Evolutionary conservation across 2,797 vertebrate genomes (phyloP).

Genomic region (Leontopithecus rosalia): DNA sequence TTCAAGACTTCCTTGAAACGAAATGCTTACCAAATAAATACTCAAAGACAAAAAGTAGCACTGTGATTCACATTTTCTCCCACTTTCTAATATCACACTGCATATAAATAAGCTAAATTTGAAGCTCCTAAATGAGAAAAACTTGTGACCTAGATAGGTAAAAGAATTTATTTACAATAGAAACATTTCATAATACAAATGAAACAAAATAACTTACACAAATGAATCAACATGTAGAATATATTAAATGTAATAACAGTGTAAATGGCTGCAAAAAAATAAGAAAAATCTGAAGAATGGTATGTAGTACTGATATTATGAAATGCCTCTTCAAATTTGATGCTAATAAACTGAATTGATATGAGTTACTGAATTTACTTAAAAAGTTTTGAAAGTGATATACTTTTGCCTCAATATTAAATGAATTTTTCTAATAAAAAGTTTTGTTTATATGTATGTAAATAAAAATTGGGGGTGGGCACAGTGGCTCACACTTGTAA

Average conservation of each 20-base stretch:
- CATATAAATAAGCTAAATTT: background rate
- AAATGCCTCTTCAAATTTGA: background rate
- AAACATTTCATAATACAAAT: background rate
- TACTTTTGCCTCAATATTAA: background rate
- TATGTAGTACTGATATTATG: background rate
- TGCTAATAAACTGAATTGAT: background rate
- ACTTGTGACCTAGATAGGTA: background rate
- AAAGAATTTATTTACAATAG: background rate
- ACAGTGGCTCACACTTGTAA: background rate
- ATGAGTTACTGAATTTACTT: background rate
- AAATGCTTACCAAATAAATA: background rate
- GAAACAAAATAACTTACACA: background rate
- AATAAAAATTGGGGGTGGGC: background rate
- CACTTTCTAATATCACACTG: background rate
- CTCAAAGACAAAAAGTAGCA: background rate
- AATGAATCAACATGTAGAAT: background rate
- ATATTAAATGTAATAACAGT: background rate
- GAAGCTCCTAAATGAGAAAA: background rate
- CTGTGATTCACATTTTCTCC: background rate
- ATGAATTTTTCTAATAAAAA: conserved; percentile 7
- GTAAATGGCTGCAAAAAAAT: background rate
- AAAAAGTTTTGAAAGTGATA: background rate
- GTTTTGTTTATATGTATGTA: background rate
- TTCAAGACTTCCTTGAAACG: conserved; percentile 19
- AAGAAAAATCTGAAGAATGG: background rate